phyloP scores from a whole-genome alignment of 2,113 vertebrate species.

The Cololabis saira region DNA sequence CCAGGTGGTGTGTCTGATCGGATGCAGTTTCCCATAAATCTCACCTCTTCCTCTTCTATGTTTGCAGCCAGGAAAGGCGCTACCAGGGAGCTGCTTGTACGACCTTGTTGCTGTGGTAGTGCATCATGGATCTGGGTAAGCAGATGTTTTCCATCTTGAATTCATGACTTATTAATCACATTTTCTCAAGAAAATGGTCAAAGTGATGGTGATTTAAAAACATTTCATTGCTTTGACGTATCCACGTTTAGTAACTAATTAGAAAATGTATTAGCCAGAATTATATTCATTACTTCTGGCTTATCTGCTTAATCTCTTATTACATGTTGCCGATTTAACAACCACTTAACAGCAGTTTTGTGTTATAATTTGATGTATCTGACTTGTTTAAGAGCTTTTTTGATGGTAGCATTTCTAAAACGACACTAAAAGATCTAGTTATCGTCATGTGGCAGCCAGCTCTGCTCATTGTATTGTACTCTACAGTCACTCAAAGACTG shows the following conservation, averaged over 20 bases:
- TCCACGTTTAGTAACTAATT: no score
- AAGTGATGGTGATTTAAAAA: neutral
- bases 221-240: neutral
- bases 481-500: neutral
- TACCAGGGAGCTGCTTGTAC: slow-evolving; percentile 90
- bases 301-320: neutral
- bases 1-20: neutral
- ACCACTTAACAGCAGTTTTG: neutral
- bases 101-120: slow-evolving; percentile 95
- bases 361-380: neutral
- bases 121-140: slow-evolving; percentile 98
- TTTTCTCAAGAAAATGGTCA: neutral
- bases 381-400: neutral
- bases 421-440: neutral
- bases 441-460: neutral
- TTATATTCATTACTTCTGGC: neutral
- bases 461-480: slow-evolving; percentile 8
- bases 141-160: slow-evolving; percentile 27
- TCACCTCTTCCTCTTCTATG: slow-evolving; percentile 4
- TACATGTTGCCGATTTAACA: neutral
- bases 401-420: neutral
- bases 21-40: slow-evolving; percentile 1
- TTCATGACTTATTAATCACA: neutral
- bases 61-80: slow-evolving; percentile 89
- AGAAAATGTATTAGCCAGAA: neutral